phyloP scores from a whole-genome alignment of 2,113 vertebrate species.

The Acanthisitta chloris region DNA sequence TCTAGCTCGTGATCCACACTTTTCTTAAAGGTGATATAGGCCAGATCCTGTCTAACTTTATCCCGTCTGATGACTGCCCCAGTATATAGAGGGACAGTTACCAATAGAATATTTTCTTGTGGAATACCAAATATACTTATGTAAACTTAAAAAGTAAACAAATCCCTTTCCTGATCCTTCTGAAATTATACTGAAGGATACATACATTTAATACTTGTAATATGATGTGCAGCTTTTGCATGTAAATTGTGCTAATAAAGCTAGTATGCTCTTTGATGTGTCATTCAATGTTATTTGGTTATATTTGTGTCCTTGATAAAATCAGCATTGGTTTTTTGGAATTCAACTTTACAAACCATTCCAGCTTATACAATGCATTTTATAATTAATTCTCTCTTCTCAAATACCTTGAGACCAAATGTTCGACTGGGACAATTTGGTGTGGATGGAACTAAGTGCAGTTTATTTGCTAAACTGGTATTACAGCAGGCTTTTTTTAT shows the following conservation, averaged over 20 bases:
- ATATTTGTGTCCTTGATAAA: slow-evolving; percentile 41
- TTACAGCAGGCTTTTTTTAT: neutral
- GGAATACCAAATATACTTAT: neutral
- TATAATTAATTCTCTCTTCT: neutral
- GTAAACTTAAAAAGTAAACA: slow-evolving; percentile 26
- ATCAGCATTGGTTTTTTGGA: neutral
- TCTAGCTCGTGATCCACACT: neutral
- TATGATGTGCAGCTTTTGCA: neutral
- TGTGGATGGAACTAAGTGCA: neutral
- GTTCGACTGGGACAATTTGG: neutral
- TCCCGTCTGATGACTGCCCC: neutral
- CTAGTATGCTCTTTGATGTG: slow-evolving; percentile 20
- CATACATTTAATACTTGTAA: neutral
- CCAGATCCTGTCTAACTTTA: neutral
- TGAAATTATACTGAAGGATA: slow-evolving; percentile 20
- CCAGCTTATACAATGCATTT: neutral
- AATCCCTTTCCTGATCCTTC: neutral
- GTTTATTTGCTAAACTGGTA: neutral
- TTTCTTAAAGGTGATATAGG: neutral
- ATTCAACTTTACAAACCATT: neutral
- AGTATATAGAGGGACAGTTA: neutral
- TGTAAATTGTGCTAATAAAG: slow-evolving; percentile 42
- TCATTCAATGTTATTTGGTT: neutral
- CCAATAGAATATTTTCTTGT: neutral
- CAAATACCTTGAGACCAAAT: neutral